Evolutionary conservation across 2,888 invertebrate genomes (phyloP).

Genomic region (Tetragonisca angustula): DNA sequence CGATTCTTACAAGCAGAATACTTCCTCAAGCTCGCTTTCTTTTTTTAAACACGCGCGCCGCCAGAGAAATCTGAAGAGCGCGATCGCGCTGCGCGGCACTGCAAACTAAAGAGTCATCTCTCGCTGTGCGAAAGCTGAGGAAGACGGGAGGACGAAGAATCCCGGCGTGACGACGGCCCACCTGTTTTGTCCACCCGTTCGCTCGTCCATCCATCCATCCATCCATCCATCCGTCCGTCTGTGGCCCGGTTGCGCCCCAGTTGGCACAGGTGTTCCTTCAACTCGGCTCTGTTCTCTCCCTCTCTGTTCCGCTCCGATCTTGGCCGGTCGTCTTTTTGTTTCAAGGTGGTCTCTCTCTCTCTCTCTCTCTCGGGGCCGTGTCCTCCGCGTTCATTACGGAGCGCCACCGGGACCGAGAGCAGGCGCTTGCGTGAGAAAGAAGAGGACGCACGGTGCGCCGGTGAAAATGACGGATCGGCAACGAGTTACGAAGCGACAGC

Average conservation of each 20-base stretch:
- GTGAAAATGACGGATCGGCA: constrained; percentile 65
- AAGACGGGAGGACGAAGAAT: constrained; percentile 70
- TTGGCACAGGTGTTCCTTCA: constrained; percentile 83
- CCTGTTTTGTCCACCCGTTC: constrained; percentile 83
- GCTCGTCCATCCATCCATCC: constrained; percentile 58
- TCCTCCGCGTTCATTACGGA: constrained; percentile 56
- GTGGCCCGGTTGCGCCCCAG: constrained; percentile 81
- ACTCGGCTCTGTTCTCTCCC: constrained; percentile 68
- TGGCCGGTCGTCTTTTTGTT: constrained; percentile 40
- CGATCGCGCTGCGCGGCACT: too few species aligned
- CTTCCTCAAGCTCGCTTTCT: too few species aligned
- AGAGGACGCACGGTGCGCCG: constrained; percentile 16
- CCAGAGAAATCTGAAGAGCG: too few species aligned
- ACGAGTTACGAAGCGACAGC: constrained; percentile 51
- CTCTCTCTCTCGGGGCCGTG: constrained; percentile 17
- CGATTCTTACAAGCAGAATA: too few species aligned
- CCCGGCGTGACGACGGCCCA: constrained; percentile 76
- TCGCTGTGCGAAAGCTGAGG: constrained; percentile 30
- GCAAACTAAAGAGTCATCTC: constrained; percentile 35
- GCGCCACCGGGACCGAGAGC: constrained; percentile 65
- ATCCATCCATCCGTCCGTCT: constrained; percentile 69
- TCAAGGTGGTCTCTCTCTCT: constrained; percentile 29
- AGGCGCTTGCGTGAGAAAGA: constrained; percentile 6
- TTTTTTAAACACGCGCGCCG: too few species aligned
- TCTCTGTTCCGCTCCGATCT: constrained; percentile 10